These are phyloP conservation scores for Caenorhabditis sp. DNA, from an alignment of 2,888 invertebrate genomes.

Conservation along the genomic window DNA sequence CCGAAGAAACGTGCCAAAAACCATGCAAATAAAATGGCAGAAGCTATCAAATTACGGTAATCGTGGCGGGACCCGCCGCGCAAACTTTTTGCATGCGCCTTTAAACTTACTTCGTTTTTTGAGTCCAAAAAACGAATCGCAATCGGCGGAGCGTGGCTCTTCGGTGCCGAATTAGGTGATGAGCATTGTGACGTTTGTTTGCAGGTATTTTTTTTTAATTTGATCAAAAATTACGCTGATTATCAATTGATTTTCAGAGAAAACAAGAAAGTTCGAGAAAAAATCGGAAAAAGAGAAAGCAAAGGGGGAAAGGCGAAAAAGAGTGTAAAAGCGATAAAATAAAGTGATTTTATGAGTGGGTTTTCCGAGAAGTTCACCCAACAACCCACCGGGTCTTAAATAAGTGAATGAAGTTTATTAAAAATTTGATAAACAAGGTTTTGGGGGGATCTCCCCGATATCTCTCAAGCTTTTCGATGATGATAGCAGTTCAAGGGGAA, in stretches of 20 bases:
- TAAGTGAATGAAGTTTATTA: too few species aligned
- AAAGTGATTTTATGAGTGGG: conserved; percentile 51
- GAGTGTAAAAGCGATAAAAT: conserved; percentile 51
- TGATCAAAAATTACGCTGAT: too few species aligned
- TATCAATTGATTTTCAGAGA: too few species aligned
- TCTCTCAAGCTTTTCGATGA: too few species aligned
- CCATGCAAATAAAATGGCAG: neutral
- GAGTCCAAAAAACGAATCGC: conserved; percentile 34
- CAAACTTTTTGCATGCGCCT: conserved; percentile 12
- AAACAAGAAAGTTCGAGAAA: too few species aligned
- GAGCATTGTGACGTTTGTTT: conserved; percentile 24
- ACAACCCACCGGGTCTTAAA: too few species aligned
- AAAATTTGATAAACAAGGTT: too few species aligned
- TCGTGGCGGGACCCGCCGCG: conserved; percentile 3
- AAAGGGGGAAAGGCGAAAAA: neutral
- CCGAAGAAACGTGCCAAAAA: neutral
- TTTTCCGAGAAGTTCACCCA: conserved; percentile 20
- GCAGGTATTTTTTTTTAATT: too few species aligned
- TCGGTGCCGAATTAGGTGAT: conserved; percentile 15
- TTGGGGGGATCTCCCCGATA: too few species aligned
- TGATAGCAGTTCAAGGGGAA: neutral
- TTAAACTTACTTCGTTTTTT: conserved; percentile 40
- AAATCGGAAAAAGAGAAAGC: conserved; percentile 13
- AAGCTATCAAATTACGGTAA: conserved; percentile 15
- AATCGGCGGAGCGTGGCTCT: too few species aligned